Base-by-base conservation (phyloP, 2,888 invertebrate genomes). In the Spatulosminthurus flaviceps region DNA sequence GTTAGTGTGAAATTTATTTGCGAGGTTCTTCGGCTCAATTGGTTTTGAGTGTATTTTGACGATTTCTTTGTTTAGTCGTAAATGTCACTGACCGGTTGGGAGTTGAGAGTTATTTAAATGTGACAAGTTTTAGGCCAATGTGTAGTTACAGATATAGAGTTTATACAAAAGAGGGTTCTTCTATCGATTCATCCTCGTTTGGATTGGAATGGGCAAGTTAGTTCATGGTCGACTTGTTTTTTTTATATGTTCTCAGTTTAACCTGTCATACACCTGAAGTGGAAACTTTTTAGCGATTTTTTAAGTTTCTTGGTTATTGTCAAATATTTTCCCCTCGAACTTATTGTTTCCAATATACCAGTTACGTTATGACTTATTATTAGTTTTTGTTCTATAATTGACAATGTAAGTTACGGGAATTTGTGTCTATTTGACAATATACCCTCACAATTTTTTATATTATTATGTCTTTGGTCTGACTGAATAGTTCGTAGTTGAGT, bases 41-140 rank as follows among this genome's bases (percentile, higher is more conserved):
- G n/a, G 16, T n/a, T 51, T 51, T 51, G n/a, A 51, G 51, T 51
- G 16, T 19, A 51, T 19, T 51, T 51, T 51, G 51, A 51, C 16
- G 51, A 51, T 51, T 51, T n/a, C n/a, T 51, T 51, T 51, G 51
- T 51, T 51, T 51, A n/a, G n/a, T 51, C 51, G 51, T 51, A n/a
- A 51, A 51, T 51, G 51, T 51, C 51, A 51, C 51, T 51, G 51
- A 51, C 51, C 51, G 51, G 51, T 51, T 51, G 51, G 5, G 51
- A 19, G 1, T 19, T 13, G 51, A 51, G 51, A 51, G 51, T 51
- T 51, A 51, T 51, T 51, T 51, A 51, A 51, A 51, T 51, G 51
- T 51, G 51, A 51, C 51, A 16, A 51, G 51, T 9, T 51, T 51
- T 19, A 41, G n/a, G n/a, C n/a, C n/a, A n/a, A n/a, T n/a, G n/a